Percentiles rank a stretch among this genome's conserved stretches.
Conservation (phyloP, 2,797 vertebrate species). For the Sebastes oblongus region DNA sequence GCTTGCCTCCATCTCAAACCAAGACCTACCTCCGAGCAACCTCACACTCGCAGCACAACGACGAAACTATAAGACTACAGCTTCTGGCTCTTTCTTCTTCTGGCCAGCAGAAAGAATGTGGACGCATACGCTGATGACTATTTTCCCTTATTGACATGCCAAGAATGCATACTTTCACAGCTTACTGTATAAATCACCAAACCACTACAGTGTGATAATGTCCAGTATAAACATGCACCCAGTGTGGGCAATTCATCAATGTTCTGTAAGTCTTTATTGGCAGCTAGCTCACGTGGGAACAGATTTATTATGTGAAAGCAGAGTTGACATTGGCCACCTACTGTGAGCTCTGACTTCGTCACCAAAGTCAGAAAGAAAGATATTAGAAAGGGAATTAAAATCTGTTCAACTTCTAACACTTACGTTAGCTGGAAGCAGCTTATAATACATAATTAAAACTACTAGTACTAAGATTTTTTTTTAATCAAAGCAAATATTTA, state of each 20-base stretch:
- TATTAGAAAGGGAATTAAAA: accelerated
- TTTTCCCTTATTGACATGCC: constrained; percentile 35
- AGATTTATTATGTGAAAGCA: constrained; percentile 21
- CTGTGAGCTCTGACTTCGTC: not conserved
- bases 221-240: constrained; percentile 40
- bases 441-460: too few relatives aligned
- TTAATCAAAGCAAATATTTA: too few relatives aligned
- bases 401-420: too few relatives aligned
- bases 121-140: constrained; percentile 14
- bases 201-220: constrained; percentile 28
- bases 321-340: constrained; percentile 16
- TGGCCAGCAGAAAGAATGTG: constrained; percentile 23
- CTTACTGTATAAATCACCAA: constrained; percentile 28
- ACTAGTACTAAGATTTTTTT: accelerated
- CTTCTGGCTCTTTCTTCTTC: not conserved
- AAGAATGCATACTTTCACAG: constrained; percentile 44
- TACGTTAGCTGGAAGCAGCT: too few relatives aligned
- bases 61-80: not conserved
- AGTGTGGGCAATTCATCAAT: constrained; percentile 26
- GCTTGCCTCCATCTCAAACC: constrained; percentile 3
- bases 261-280: constrained; percentile 35
- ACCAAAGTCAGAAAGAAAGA: not conserved
- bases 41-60: not conserved
- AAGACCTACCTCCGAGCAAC: constrained; percentile 1
- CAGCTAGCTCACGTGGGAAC: constrained; percentile 17